A percentile compares a stretch with the other conserved stretches of the same genome.
phyloP scores from a whole-genome alignment of 2,888 invertebrate genomes.

The Stegophylla sp. region DNA sequence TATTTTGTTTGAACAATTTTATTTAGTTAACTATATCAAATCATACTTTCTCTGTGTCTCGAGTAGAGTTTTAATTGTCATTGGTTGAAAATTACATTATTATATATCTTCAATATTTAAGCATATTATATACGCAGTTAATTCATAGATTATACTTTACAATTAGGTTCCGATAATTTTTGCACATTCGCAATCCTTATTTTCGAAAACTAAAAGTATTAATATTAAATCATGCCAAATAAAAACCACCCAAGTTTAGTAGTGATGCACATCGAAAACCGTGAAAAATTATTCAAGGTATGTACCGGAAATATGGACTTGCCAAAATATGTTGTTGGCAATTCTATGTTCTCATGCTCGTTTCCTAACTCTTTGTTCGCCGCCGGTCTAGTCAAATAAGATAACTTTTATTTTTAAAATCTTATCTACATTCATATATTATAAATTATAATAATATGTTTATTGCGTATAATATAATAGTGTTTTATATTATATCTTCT shows the following conservation, averaged over 20 bases:
- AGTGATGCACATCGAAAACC: slow-evolving; percentile 12
- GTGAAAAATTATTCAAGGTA: slow-evolving; percentile 21
- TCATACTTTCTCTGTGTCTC: no score
- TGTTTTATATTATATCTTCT: not conserved
- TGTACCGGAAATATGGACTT: slow-evolving; percentile 37
- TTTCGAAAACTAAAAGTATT: no score
- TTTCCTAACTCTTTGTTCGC: slow-evolving; percentile 32
- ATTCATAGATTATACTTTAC: not conserved
- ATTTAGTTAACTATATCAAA: slow-evolving; percentile 2
- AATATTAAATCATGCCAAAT: not conserved
- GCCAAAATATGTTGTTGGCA: slow-evolving; percentile 31
- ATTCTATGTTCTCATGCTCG: not conserved
- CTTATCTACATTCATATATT: not conserved
- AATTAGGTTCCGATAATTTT: not conserved
- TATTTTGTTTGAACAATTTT: not conserved
- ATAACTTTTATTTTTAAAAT: not conserved
- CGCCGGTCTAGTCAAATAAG: not conserved
- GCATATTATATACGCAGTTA: not conserved
- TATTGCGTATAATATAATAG: not conserved
- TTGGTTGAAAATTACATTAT: not conserved
- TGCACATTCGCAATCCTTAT: no score
- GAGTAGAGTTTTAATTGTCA: no score
- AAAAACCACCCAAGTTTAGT: not conserved
- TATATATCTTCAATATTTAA: not conserved
- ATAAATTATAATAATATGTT: no score